These are phyloP conservation scores for Xiphophorus birchmanni DNA, from an alignment of 2,797 vertebrate genomes.

Conservation along the genomic window DNA sequence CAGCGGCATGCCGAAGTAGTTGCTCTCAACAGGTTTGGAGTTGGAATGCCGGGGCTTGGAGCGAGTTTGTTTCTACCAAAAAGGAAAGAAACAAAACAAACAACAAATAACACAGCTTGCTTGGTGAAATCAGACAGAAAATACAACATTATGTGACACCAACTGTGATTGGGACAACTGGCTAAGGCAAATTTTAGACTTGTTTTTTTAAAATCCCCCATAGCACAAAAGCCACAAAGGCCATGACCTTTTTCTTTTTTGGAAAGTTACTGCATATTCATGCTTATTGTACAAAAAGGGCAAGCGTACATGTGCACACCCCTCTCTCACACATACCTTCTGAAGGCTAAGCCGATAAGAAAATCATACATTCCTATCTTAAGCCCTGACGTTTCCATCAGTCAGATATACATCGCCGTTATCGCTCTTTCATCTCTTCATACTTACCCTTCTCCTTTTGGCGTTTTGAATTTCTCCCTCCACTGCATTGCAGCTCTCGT, in stretches of 20 bases:
- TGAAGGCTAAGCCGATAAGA: slow-evolving; percentile 53
- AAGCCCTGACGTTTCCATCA: slow-evolving; percentile 24
- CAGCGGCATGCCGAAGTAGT: slow-evolving; percentile 93
- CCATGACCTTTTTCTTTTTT: slow-evolving; percentile 12
- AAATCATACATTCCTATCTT: slow-evolving; percentile 65
- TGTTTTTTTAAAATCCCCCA: neutral
- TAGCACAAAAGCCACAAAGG: neutral
- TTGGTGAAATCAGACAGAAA: slow-evolving; percentile 1
- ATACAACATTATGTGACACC: slow-evolving; percentile 20
- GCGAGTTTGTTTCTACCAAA: slow-evolving; percentile 87
- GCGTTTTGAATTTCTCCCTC: slow-evolving; percentile 12
- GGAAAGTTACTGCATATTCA: slow-evolving; percentile 9
- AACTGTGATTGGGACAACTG: slow-evolving; percentile 16
- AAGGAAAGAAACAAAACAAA: neutral
- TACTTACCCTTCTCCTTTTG: slow-evolving; percentile 18
- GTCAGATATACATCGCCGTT: slow-evolving; percentile 50
- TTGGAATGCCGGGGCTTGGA: slow-evolving; percentile 89
- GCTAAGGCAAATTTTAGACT: slow-evolving; percentile 4
- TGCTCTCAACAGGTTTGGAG: slow-evolving; percentile 92
- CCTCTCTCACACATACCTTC: slow-evolving; percentile 44
- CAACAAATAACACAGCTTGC: neutral
- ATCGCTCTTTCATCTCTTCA: slow-evolving; percentile 16
- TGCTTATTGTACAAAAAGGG: slow-evolving; percentile 9
- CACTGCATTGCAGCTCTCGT: slow-evolving; percentile 33
- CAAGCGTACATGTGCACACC: slow-evolving; percentile 2